Evolutionary conservation across 2,113 vertebrate genomes (phyloP), one percentile per base, ranked within the genome.

Genomic region (Sebastes schlegelii): DNA sequence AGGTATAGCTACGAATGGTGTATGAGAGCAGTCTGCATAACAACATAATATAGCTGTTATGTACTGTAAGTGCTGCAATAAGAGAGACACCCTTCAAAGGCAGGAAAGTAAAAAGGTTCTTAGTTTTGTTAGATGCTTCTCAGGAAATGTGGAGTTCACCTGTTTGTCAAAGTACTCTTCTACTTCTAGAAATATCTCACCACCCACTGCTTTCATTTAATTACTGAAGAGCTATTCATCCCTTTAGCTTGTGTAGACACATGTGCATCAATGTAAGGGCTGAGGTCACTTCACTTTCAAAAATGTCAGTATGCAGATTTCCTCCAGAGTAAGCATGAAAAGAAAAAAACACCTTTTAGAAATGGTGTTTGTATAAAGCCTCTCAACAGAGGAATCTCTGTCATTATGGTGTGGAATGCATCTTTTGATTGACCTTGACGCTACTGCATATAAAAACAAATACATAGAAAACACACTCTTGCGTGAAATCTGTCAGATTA

Each of bases 361-460:
- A 58, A 43, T 10, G 2, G 1, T 49, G 8, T 7, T 7, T 43
- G 16, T 61, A n/a, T 48, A 4, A 19, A 13, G 4, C 10, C 42
- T 54, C 1, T 52, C 8, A 43, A 71, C 17, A 8, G 7, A 58
- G 21, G 48, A 57, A 19, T 34, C 64, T 64, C 40, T 48, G 42
- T 42, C 14, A 16, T 70, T 17, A 62, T 42, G 2, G 10, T 26
- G 7, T 14, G 4, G 43, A 84, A 66, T 66, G 54, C 54, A 68
- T 64, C 51, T 67, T 64, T 54, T 73, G 40, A 77, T 14, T 77
- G 80, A 51, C 52, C 46, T 42, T 51, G 69, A 68, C 6, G 12
- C 17, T 34, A 2, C 40, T 60, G 13, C 13, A 54, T 14, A 70
- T 16, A 19, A 61, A 65, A 21, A 69, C 1, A 67, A 46, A 79